Evolutionary conservation across 64 coral and sea anemone genomes (phyloP).

Genomic region (Dendronephthya gigantea): DNA sequence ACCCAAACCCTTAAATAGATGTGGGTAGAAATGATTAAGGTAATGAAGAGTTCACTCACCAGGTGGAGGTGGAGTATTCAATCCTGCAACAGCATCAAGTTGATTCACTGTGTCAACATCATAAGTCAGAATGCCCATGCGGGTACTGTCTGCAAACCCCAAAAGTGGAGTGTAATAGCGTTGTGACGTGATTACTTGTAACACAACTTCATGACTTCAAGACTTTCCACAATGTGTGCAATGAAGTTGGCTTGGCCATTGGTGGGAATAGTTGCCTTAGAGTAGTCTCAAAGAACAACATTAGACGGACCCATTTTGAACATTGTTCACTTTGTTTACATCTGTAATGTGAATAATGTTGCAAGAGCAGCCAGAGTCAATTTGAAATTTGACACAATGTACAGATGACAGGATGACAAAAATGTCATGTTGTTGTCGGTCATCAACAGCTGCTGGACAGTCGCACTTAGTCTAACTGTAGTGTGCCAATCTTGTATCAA

Average conservation of each 20-base stretch:
- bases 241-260: not conserved
- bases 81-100: not conserved
- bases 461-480: constrained; percentile 27
- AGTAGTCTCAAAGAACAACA: constrained; percentile 3
- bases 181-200: constrained; percentile 30
- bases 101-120: constrained; percentile 17
- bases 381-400: no score
- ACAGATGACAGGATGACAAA: no score
- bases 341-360: not conserved
- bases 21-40: not conserved
- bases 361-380: constrained; percentile 26
- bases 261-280: not conserved
- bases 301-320: not conserved
- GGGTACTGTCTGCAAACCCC: constrained; percentile 18
- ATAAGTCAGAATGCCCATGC: constrained; percentile 32
- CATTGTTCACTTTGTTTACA: not conserved
- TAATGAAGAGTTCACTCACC: constrained; percentile 26
- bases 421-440: constrained; percentile 10
- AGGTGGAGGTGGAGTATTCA: not conserved
- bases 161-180: constrained; percentile 25
- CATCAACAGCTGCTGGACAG: constrained; percentile 36
- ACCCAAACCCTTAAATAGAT: constrained; percentile 12
- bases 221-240: constrained; percentile 14
- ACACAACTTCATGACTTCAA: constrained; percentile 22
- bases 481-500: constrained; percentile 41